A percentile compares a stretch with the other conserved stretches of the same genome.
These are phyloP conservation scores for Nesoenas mayeri DNA, from an alignment of 2,113 vertebrate species.

Conservation along the genomic window DNA sequence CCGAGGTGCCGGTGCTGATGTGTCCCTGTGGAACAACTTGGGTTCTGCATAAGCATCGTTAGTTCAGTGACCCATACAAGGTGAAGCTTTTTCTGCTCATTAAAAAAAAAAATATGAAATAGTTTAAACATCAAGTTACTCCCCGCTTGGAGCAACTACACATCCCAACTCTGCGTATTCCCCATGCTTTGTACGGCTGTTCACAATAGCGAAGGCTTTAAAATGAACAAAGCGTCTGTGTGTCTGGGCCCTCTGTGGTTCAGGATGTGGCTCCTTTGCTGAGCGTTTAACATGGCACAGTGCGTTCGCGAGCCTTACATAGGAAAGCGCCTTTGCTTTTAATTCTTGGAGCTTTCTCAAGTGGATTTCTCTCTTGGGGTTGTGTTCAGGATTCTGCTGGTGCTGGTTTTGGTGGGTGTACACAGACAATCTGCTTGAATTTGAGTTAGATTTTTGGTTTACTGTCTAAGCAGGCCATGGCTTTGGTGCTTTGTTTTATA, in stretches of 20 bases:
- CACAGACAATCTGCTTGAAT: accelerated
- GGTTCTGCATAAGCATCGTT: no score
- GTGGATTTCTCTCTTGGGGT: accelerated
- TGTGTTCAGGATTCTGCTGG: accelerated
- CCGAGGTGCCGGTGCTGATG: background rate
- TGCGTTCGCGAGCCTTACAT: accelerated
- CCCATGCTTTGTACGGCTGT: accelerated
- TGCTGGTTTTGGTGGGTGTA: accelerated
- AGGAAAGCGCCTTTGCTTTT: background rate
- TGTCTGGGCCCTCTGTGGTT: background rate
- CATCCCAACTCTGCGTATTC: accelerated
- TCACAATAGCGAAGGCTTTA: accelerated
- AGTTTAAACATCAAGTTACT: accelerated
- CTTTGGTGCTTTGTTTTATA: background rate
- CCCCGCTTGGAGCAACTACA: accelerated
- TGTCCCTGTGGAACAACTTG: background rate
- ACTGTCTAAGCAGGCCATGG: accelerated
- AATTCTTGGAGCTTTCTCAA: accelerated
- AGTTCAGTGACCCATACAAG: background rate
- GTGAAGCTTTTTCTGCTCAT: background rate
- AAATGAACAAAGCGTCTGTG: background rate
- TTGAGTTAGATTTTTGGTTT: accelerated
- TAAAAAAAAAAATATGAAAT: no score
- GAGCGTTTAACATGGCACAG: background rate
- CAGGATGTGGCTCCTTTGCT: background rate